Evolutionary conservation across 2,888 invertebrate genomes (phyloP), one percentile per base, ranked within the genome.

Genomic region (Ectemnius continuus): DNA sequence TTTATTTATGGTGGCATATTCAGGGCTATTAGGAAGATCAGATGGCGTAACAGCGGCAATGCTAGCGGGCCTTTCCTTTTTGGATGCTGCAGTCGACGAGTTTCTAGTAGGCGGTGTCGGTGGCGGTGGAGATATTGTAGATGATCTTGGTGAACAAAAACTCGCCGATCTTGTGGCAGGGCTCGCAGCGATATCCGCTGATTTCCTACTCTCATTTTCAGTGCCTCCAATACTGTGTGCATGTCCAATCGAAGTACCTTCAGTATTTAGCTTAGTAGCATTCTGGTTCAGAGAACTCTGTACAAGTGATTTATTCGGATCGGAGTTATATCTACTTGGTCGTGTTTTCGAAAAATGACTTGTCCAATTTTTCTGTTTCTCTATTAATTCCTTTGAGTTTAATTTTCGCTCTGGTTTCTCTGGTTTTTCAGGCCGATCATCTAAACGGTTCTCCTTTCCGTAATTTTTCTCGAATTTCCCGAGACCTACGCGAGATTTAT

Each of bases 331-430:
- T 70, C 94, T 92, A 79, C 92, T 91, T 61, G 94, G 93, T 81
- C 95, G 94, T 64, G 95, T 93, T 92, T 96, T 96, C 73, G 95
- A 95, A 90, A 97, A 97, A 91, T 97, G 97, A 75, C 96, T 96
- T 45, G 97, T 97, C 97, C 97, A 97, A 91, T 97, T 97, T 88
- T 95, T 95, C 89, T 97, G 97, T 87, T 97, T 96, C 91, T 97
- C 97, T 82, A 97, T 97, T 68, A 97, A 92, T 90, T 97, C 97
- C 82, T 96, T 95, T 76, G 96, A 96, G 86, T 94, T 95, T 85
- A 96, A 95, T 86, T 95, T 95, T 69, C 96, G 92, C 89, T 97
- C 97, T 2, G 96, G 96, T 90, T 96, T 96, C 86, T 96, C 96
- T 0, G 96, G 96, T 89, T 96, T 96, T 65, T 93, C 93, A 0